Percentiles rank a stretch among this genome's conserved stretches.
phyloP scores from a whole-genome alignment of 2,797 vertebrate genomes.

The Vespertilio murinus region DNA sequence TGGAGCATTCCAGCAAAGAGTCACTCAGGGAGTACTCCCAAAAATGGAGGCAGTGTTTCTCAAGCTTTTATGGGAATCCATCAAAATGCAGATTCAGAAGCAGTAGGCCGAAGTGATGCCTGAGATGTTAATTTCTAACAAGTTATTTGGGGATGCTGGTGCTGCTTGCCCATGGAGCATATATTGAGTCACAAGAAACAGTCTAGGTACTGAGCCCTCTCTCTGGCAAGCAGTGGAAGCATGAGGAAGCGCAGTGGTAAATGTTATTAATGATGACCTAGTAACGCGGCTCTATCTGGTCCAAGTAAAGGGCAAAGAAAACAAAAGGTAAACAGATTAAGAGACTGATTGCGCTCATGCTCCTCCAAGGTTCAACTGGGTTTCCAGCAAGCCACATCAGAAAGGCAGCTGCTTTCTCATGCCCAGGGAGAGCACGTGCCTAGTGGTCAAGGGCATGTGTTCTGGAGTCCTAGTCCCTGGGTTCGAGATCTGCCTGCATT shows the following conservation, averaged over 20 bases:
- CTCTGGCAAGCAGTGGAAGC: neutral
- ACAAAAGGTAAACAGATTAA: neutral
- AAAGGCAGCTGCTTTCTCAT: slow-evolving; percentile 1
- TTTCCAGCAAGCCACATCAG: neutral
- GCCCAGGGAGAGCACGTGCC: neutral
- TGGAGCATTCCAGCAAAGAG: neutral
- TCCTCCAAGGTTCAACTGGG: neutral
- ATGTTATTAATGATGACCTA: no score
- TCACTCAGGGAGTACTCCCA: neutral
- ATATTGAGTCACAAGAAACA: neutral
- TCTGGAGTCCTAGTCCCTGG: neutral
- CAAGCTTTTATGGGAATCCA: neutral
- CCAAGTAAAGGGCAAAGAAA: neutral
- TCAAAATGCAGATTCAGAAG: slow-evolving; percentile 50
- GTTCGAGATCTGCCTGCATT: neutral
- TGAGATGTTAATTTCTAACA: slow-evolving; percentile 16
- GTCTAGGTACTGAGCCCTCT: neutral
- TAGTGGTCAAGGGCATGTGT: neutral
- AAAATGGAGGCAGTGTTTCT: neutral
- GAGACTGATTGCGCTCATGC: neutral
- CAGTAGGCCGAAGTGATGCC: neutral
- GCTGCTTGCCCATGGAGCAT: neutral
- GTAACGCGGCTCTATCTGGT: neutral
- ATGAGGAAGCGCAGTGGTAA: neutral
- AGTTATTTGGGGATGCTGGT: neutral